Evolutionary conservation across 2,888 invertebrate species (phyloP).

Genomic region (Spilarctia lutea): DNA sequence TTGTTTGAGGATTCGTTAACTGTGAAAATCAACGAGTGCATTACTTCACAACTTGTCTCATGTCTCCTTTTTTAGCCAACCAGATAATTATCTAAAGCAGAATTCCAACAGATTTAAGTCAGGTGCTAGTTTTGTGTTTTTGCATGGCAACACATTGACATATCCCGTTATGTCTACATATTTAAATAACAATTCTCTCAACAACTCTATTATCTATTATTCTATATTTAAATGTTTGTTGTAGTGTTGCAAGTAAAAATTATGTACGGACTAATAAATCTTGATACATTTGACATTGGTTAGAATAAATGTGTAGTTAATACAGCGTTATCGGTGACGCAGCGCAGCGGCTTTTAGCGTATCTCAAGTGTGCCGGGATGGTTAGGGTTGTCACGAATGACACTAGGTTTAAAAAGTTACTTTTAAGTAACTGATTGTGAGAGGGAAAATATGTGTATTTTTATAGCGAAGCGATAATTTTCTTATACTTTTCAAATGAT

Average conservation of each 20-base stretch:
- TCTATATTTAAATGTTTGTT: conserved; percentile 10
- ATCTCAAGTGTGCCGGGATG: conserved; percentile 50
- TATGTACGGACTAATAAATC: conserved; percentile 50
- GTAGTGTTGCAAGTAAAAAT: conserved; percentile 39
- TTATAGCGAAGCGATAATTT: too few species aligned
- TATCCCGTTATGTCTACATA: background rate
- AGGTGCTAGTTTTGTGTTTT: too few species aligned
- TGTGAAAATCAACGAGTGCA: too few species aligned
- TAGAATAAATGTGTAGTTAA: conserved; percentile 54
- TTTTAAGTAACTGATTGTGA: background rate
- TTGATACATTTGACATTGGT: conserved; percentile 52
- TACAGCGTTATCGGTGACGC: conserved; percentile 48
- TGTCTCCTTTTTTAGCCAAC: too few species aligned
- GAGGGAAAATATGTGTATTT: background rate
- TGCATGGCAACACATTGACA: background rate
- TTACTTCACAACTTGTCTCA: too few species aligned
- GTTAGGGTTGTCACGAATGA: conserved; percentile 35
- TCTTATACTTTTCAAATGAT: too few species aligned
- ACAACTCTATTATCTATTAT: background rate
- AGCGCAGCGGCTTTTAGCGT: conserved; percentile 58
- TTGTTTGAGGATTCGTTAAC: too few species aligned
- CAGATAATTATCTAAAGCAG: too few species aligned
- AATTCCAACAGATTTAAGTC: too few species aligned
- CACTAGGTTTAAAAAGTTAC: background rate
- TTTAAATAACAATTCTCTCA: background rate